Percentiles rank a stretch among this genome's conserved stretches.
These are phyloP conservation scores for Megaceryle alcyon DNA, from an alignment of 2,797 vertebrate genomes.

Conservation along the genomic window DNA sequence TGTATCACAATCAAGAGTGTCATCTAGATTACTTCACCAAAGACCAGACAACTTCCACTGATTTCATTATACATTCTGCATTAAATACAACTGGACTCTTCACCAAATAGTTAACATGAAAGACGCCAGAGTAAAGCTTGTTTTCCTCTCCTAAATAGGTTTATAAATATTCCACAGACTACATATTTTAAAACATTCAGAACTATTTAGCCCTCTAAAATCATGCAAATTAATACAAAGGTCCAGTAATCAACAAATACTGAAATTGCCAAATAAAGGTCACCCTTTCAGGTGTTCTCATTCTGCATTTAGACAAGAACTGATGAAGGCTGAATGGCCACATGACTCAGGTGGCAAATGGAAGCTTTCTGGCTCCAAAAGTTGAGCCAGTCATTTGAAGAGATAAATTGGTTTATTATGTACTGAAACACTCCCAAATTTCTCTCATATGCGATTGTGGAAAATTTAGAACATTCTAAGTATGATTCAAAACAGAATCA, in stretches of 20 bases:
- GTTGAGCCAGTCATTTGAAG: background rate
- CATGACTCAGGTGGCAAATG: background rate
- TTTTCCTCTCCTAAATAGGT: background rate
- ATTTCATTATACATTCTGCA: background rate
- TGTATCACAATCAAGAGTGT: background rate
- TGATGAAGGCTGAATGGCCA: background rate
- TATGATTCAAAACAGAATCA: background rate
- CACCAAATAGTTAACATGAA: background rate
- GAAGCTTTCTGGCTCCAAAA: background rate
- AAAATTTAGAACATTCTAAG: background rate
- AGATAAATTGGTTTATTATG: background rate
- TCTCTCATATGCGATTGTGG: background rate
- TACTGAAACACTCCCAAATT: background rate
- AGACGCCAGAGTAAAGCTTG: background rate
- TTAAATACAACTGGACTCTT: background rate
- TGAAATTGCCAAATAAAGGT: background rate
- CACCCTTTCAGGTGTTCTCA: rapidly evolving
- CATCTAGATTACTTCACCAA: background rate
- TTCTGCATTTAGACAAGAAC: background rate
- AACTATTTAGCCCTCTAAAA: background rate
- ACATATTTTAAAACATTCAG: background rate
- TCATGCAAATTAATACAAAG: background rate
- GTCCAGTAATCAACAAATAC: background rate
- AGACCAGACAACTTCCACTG: background rate
- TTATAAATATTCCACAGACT: background rate